Conservation (phyloP, 2,113 vertebrate species). For the Fregetta grallaria region DNA sequence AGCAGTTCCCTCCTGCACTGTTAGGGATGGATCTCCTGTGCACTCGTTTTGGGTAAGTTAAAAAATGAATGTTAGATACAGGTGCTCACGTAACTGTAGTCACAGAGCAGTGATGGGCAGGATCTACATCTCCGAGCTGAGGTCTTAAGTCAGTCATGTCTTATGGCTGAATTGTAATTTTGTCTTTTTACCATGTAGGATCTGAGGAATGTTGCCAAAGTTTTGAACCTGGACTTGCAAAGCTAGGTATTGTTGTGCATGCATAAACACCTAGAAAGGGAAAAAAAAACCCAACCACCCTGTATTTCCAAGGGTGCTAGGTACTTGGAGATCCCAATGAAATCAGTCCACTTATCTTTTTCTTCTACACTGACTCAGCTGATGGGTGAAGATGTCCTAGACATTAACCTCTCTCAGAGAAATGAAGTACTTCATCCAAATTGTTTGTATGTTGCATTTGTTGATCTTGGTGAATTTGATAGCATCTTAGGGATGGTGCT, state of each 20-base stretch:
- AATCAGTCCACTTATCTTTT: neutral
- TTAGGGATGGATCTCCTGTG: neutral
- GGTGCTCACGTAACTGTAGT: neutral
- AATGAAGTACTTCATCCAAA: neutral
- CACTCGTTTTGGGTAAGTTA: neutral
- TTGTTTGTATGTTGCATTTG: neutral
- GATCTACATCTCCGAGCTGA: neutral
- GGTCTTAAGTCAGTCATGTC: neutral
- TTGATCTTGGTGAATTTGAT: neutral
- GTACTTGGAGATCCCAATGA: neutral
- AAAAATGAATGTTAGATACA: neutral
- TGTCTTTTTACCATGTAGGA: neutral
- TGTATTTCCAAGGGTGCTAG: neutral
- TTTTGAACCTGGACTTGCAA: neutral
- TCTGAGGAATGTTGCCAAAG: neutral
- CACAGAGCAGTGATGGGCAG: neutral
- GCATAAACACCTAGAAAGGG: neutral
- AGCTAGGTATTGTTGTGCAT: neutral
- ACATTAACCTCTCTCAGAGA: neutral
- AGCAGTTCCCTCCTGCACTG: neutral
- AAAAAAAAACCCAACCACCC: neutral
- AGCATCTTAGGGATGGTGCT: neutral
- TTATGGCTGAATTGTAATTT: neutral
- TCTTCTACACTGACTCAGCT: neutral
- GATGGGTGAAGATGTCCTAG: neutral